These are phyloP conservation scores for Pocota personata DNA, from an alignment of 2,888 invertebrate genomes.

Conservation along the genomic window DNA sequence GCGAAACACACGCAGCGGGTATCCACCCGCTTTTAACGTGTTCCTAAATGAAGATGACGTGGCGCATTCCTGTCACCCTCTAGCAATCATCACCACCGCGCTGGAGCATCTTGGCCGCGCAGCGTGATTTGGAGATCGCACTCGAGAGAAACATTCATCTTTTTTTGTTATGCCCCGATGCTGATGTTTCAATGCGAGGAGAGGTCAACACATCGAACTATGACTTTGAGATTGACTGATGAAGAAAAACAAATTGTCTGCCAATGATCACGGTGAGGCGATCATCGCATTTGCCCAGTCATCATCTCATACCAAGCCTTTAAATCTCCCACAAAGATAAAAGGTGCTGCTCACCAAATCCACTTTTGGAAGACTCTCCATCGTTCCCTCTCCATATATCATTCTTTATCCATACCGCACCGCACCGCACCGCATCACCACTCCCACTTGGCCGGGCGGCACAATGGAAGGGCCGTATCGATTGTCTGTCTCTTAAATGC, in stretches of 20 bases:
- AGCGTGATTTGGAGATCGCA: conserved; percentile 69
- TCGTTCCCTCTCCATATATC: conserved; percentile 66
- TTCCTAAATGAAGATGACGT: conserved; percentile 79
- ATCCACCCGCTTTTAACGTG: conserved; percentile 23
- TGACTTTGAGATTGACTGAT: conserved; percentile 74
- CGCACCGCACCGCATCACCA: too few relatives aligned
- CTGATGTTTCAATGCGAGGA: conserved; percentile 49
- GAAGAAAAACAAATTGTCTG: conserved; percentile 74
- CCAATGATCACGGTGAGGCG: conserved; percentile 71
- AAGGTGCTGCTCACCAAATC: conserved; percentile 71
- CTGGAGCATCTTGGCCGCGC: conserved; percentile 33
- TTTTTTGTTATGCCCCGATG: conserved; percentile 27
- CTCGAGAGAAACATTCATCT: conserved; percentile 68
- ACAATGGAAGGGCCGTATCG: conserved; percentile 64
- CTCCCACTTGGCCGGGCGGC: conserved; percentile 47
- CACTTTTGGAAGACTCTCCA: conserved; percentile 57
- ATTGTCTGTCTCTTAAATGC: conserved; percentile 58
- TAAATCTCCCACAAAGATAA: conserved; percentile 73
- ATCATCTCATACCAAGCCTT: conserved; percentile 70
- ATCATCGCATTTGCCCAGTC: conserved; percentile 73
- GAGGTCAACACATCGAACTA: conserved; percentile 74
- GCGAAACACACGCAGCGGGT: conserved; percentile 68
- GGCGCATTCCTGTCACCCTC: conserved; percentile 80
- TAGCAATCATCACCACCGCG: conserved; percentile 67
- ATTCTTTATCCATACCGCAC: too few relatives aligned